Evolutionary conservation across 2,113 vertebrate species (phyloP).

Genomic region (Malurus alboscapulatus): DNA sequence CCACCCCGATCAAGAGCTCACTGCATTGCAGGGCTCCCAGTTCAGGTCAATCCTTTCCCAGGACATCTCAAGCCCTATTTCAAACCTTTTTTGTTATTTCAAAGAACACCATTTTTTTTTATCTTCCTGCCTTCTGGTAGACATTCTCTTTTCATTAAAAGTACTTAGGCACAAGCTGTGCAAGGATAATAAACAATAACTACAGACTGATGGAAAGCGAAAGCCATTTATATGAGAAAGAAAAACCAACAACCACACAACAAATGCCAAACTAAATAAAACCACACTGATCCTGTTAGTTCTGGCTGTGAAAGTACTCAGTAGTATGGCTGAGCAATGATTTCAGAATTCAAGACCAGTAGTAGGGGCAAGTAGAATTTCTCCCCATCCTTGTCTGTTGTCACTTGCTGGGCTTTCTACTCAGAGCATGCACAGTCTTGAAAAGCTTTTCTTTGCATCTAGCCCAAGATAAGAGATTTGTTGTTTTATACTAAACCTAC

Average conservation of each 20-base stretch:
- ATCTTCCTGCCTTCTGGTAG: background rate
- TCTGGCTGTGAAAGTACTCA: background rate
- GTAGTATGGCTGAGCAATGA: background rate
- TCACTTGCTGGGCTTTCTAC: background rate
- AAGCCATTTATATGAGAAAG: background rate
- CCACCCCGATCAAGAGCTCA: background rate
- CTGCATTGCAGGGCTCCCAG: background rate
- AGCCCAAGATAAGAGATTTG: background rate
- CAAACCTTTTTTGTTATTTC: background rate
- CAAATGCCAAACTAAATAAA: background rate
- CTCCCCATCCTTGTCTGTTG: background rate
- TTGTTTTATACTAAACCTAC: background rate
- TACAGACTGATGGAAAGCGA: background rate
- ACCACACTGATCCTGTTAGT: background rate
- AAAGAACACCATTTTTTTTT: background rate
- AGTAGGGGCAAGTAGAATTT: background rate
- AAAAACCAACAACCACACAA: background rate
- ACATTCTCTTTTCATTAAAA: background rate
- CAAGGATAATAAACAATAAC: background rate
- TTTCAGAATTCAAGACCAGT: background rate
- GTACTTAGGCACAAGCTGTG: conserved; percentile 17
- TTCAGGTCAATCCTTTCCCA: background rate
- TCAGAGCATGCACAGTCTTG: background rate
- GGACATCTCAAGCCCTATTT: background rate
- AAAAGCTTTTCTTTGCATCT: background rate